These are phyloP conservation scores for Cuculus canorus DNA, from an alignment of 2,797 vertebrate species.

Conservation along the genomic window DNA sequence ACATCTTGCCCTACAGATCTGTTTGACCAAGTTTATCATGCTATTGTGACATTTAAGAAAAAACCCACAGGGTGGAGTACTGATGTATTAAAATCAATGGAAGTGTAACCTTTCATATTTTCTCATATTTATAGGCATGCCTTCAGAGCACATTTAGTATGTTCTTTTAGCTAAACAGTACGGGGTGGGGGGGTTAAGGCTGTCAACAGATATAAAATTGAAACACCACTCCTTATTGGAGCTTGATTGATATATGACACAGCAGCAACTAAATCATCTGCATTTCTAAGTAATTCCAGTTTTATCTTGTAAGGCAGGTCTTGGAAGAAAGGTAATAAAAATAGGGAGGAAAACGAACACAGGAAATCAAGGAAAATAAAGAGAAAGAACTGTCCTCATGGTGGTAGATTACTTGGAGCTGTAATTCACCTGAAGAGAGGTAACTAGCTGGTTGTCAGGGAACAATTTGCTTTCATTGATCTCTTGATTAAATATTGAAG, in stretches of 20 bases:
- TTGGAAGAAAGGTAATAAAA: background rate
- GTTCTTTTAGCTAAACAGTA: background rate
- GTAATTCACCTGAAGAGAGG: slow-evolving; percentile 21
- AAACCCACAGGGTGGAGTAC: background rate
- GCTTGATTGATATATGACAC: background rate
- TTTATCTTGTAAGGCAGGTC: background rate
- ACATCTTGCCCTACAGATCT: background rate
- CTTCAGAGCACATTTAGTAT: background rate
- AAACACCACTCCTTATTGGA: background rate
- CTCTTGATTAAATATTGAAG: slow-evolving; percentile 56
- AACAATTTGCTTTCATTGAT: slow-evolving; percentile 43
- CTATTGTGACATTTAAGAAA: background rate
- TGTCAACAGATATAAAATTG: background rate
- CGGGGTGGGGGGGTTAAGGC: too few relatives aligned
- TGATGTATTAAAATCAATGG: background rate
- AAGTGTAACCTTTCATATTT: background rate
- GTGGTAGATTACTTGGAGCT: background rate
- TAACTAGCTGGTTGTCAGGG: slow-evolving; percentile 16
- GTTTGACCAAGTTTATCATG: background rate
- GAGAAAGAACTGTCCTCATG: background rate
- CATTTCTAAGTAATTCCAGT: background rate
- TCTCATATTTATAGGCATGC: background rate
- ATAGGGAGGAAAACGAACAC: background rate
- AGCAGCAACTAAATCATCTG: background rate
- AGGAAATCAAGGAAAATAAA: background rate